These are phyloP conservation scores for Mesorhabditis spiculigera DNA, from an alignment of 2,888 invertebrate genomes.

Conservation along the genomic window DNA sequence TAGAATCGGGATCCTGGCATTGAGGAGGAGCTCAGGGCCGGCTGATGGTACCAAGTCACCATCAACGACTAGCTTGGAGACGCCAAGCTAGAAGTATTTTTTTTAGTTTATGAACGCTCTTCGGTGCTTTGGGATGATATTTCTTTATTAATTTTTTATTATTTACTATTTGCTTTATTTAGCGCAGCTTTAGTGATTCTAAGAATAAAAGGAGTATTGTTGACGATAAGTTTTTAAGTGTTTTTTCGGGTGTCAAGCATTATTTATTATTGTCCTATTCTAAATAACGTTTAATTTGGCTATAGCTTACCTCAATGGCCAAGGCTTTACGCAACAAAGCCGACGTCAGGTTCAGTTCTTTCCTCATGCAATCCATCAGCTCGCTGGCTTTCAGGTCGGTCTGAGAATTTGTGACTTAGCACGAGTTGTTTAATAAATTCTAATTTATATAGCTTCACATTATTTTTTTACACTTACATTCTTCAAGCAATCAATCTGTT, in stretches of 20 bases:
- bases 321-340: background rate
- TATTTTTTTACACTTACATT: conserved; percentile 1
- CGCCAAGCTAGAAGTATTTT: conserved; percentile 43
- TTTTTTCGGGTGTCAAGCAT: no score
- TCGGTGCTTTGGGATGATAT: no score
- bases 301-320: background rate
- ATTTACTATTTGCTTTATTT: no score
- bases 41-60: conserved; percentile 52
- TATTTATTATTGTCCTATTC: no score
- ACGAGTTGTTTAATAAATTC: no score
- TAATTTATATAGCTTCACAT: no score
- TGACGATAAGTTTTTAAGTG: no score
- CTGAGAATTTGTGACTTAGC: conserved; percentile 1
- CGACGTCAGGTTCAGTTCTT: background rate
- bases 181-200: no score
- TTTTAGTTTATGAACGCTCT: no score
- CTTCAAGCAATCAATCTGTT: conserved; percentile 33
- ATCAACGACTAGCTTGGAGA: conserved; percentile 57
- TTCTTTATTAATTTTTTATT: no score
- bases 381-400: background rate
- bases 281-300: no score
- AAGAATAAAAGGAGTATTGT: no score
- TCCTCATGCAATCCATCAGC: background rate
- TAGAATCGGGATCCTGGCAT: conserved; percentile 53
- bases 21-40: conserved; percentile 36